phyloP scores from a whole-genome alignment of 1,140 invertebrate genomes.

The Macrocentrus cingulum region DNA sequence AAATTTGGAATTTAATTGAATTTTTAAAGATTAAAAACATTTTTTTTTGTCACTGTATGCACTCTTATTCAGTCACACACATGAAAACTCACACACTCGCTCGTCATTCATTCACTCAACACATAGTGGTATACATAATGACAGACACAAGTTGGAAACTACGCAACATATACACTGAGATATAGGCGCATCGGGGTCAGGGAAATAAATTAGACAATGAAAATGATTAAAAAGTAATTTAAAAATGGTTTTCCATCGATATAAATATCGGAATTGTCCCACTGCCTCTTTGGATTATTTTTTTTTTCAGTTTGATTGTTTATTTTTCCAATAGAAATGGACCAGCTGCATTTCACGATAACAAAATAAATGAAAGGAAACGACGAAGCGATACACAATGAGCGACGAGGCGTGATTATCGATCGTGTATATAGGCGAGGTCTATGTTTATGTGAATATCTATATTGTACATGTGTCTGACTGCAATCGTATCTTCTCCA shows the following conservation, averaged over 20 bases:
- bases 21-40: not conserved
- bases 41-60: not conserved
- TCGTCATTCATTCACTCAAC: constrained; percentile 53
- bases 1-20: not conserved
- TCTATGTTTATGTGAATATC: no score
- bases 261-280: no score
- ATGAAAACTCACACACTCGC: constrained; percentile 51
- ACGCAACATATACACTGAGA: constrained; percentile 37
- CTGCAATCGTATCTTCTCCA: constrained; percentile 1
- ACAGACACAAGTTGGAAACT: constrained; percentile 63
- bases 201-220: constrained; percentile 8
- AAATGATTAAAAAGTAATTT: no score
- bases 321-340: no score
- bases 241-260: no score
- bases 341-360: not conserved
- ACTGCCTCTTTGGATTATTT: no score
- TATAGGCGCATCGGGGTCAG: constrained; percentile 6
- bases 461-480: not conserved
- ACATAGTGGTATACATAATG: constrained; percentile 58
- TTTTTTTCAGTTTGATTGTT: not conserved
- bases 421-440: not conserved
- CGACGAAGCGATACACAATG: constrained; percentile 3
- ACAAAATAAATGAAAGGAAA: constrained; percentile 6
- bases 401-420: constrained; percentile 6
- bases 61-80: constrained; percentile 44